Evolutionary conservation across 2,797 vertebrate species (phyloP), one percentile per base, ranked within the genome.

Genomic region (Oophaga sylvatica): DNA sequence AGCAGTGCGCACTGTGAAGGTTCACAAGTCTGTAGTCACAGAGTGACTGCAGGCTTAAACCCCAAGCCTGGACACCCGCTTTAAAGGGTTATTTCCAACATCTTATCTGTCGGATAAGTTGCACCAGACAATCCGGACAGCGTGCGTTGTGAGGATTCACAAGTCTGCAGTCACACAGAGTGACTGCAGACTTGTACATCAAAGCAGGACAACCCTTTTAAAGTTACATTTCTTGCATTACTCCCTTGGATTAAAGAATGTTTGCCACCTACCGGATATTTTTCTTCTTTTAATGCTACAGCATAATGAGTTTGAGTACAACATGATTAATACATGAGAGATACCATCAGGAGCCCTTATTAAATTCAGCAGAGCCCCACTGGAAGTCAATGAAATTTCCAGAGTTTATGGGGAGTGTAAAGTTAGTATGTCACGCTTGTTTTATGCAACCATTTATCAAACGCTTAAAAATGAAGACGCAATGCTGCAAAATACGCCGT

Each of bases 281-380:
- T 83, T 71, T 71, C 45, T 86, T 76, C 83, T 75, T 87, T 63
- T 26, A 75, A 57, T 81, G 75, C 76, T 80, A 41, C 82, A 62
- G 53, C 84, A 79, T 89, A 86, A 89, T 86, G 88, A 60, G 80
- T 86, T 79, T 79, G 84, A 86, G 88, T 73, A 87, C 84, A 86
- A 80, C 71, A 89, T 89, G 88, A 89, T 89, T 89, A 86, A 89
- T 89, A 89, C 84, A 89, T 89, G 80, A 83, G 84, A 86, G 80
- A 79, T 86, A 87, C 35, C 84, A 89, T 89, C 88, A 80, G 88
- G 88, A 85, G 84, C 68, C 84, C 84, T 89, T 86, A 87, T 89
- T 86, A 83, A 83, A 89, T 87, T 89, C 80, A 73, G 88, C 84
- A 86, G 63, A 86, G 84, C 88, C 88, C 80, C 63, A 89, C 88